A percentile compares a stretch with the other conserved stretches of the same genome.
These are phyloP conservation scores for Trichacis sp. DNA, from an alignment of 2,888 invertebrate species.

Conservation along the genomic window DNA sequence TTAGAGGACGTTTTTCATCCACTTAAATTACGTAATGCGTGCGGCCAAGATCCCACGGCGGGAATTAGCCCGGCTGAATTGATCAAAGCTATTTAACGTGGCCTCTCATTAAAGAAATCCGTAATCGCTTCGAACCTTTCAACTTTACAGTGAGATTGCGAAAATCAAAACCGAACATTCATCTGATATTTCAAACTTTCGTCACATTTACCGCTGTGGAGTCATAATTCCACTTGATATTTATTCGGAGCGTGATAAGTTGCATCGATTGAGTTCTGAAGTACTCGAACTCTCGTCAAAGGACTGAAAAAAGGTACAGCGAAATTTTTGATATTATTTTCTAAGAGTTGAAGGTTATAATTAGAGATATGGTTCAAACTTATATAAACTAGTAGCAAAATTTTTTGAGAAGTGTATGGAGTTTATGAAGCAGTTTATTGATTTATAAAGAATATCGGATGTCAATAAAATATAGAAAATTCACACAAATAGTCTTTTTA, in stretches of 20 bases:
- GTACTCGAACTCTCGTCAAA: conserved; percentile 7
- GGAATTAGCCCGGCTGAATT: conserved; percentile 62
- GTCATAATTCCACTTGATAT: conserved; percentile 7
- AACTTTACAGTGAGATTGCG: conserved; percentile 39
- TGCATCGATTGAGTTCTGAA: conserved; percentile 4
- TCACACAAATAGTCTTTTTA: no score
- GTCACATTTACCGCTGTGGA: background rate
- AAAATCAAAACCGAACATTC: conserved; percentile 34
- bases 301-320: background rate
- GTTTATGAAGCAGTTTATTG: no score
- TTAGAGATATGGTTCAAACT: no score
- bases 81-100: conserved; percentile 66
- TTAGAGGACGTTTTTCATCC: conserved; percentile 65
- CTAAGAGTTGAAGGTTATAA: no score
- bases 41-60: conserved; percentile 50
- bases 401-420: no score
- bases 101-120: conserved; percentile 66
- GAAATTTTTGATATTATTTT: no score
- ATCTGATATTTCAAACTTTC: background rate
- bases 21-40: conserved; percentile 64
- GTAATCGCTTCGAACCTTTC: conserved; percentile 58
- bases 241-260: conserved; percentile 16
- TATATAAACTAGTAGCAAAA: no score
- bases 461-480: no score
- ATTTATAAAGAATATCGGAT: no score